Evolutionary conservation across 1,140 invertebrate genomes (phyloP).

Genomic region (Lucilia sericata): DNA sequence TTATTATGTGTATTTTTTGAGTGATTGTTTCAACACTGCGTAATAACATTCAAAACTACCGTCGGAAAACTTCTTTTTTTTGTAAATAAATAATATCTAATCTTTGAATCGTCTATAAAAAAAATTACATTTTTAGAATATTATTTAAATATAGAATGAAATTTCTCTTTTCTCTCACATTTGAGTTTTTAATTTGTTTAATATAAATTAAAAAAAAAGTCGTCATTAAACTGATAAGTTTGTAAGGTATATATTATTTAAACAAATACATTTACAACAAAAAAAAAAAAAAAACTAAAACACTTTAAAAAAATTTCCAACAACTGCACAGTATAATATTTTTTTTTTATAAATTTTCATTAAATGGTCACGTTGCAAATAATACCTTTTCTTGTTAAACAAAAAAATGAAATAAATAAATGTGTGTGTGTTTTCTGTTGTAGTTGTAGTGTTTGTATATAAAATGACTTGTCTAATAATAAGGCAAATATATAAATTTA

Average conservation of each 20-base stretch:
- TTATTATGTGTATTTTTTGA: too few relatives aligned
- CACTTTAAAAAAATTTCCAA: not conserved
- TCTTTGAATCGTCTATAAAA: too few relatives aligned
- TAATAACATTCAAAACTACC: too few relatives aligned
- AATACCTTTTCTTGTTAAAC: not conserved
- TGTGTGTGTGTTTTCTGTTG: not conserved
- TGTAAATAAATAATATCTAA: too few relatives aligned
- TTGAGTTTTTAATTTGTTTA: too few relatives aligned
- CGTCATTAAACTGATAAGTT: not conserved
- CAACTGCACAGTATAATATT: not conserved
- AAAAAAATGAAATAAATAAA: not conserved
- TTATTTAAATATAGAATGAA: too few relatives aligned
- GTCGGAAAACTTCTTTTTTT: too few relatives aligned
- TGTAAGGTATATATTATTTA: not conserved
- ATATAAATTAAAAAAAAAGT: not conserved
- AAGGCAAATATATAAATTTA: too few relatives aligned
- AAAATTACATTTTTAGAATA: too few relatives aligned
- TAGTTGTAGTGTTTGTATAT: not conserved
- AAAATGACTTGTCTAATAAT: not conserved
- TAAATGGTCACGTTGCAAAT: constrained; percentile 22
- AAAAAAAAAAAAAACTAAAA: not conserved
- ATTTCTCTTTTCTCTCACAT: too few relatives aligned
- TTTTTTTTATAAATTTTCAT: constrained; percentile 16
- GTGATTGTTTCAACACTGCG: too few relatives aligned
- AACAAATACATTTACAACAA: not conserved